Evolutionary conservation across 2,113 vertebrate species (phyloP).

Genomic region (Brachirus orientalis): DNA sequence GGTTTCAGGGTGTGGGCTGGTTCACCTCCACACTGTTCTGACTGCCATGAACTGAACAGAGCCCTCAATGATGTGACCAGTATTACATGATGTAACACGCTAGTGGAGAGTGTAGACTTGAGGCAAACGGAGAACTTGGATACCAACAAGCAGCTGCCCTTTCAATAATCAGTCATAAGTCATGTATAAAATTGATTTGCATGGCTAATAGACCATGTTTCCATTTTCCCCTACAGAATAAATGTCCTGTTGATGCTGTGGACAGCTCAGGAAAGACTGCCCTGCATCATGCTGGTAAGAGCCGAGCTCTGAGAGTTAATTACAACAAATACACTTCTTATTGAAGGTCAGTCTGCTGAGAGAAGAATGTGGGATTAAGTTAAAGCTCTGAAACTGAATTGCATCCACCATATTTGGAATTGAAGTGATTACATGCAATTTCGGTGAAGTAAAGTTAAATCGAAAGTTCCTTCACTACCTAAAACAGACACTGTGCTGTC

Average conservation of each 20-base stretch:
- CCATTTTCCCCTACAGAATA: conserved; percentile 80
- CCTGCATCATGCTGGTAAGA: conserved; percentile 93
- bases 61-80: no score
- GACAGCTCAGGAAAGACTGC: conserved; percentile 90
- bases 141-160: background rate
- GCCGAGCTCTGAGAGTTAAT: conserved; percentile 11
- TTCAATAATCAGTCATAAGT: background rate
- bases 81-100: no score
- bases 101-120: no score
- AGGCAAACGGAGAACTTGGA: no score
- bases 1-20: no score
- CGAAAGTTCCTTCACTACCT: background rate
- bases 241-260: conserved; percentile 84
- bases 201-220: background rate
- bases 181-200: conserved; percentile 10
- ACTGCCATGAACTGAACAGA: no score
- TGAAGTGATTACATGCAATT: conserved; percentile 24
- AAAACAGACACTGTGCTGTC: no score
- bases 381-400: conserved; percentile 37
- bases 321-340: conserved; percentile 1
- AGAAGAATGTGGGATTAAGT: conserved; percentile 31
- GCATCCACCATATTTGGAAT: conserved; percentile 3
- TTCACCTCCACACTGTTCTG: no score
- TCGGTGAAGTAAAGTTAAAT: background rate
- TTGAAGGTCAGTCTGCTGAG: conserved; percentile 5